These are phyloP conservation scores for Eonycteris spelaea DNA, from an alignment of 2,113 vertebrate species.

Conservation along the genomic window DNA sequence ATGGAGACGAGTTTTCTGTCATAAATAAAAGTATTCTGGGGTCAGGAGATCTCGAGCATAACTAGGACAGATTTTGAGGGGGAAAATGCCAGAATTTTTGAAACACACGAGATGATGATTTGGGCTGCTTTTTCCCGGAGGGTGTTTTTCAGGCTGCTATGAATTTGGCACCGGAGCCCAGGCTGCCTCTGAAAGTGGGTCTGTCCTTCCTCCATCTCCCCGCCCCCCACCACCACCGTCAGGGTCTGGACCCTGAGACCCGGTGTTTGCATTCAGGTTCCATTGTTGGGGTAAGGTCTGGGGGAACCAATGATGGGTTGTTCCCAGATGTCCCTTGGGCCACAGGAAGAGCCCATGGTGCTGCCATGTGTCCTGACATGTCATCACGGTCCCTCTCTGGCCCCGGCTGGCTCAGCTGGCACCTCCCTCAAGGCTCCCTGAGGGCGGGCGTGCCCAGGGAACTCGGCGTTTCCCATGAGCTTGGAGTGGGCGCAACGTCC, in stretches of 20 bases:
- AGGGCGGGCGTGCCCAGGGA: background rate
- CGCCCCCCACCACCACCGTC: no score
- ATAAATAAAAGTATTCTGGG: conserved; percentile 87
- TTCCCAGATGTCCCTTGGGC: accelerated
- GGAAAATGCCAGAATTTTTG: conserved; percentile 74
- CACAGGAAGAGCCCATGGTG: accelerated
- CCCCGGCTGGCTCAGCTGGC: background rate
- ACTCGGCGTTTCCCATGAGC: background rate
- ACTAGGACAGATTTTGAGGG: conserved; percentile 81
- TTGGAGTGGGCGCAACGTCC: background rate
- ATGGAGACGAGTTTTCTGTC: conserved; percentile 85
- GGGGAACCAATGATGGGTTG: no score
- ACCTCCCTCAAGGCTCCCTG: background rate
- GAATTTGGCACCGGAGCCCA: background rate
- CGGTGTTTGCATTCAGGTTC: background rate
- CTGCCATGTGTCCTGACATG: background rate
- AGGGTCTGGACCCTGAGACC: accelerated
- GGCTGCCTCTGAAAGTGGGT: background rate
- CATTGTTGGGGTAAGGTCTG: background rate
- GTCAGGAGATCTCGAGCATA: conserved; percentile 81
- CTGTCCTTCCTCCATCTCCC: background rate
- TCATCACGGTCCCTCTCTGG: background rate
- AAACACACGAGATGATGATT: conserved; percentile 69
- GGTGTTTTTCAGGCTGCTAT: conserved; percentile 35
- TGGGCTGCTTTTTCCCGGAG: conserved; percentile 33